Percentiles rank a stretch among this genome's conserved stretches.
These are phyloP conservation scores for Neodiprion fabricii DNA, from an alignment of 1,140 invertebrate genomes.

Conservation along the genomic window DNA sequence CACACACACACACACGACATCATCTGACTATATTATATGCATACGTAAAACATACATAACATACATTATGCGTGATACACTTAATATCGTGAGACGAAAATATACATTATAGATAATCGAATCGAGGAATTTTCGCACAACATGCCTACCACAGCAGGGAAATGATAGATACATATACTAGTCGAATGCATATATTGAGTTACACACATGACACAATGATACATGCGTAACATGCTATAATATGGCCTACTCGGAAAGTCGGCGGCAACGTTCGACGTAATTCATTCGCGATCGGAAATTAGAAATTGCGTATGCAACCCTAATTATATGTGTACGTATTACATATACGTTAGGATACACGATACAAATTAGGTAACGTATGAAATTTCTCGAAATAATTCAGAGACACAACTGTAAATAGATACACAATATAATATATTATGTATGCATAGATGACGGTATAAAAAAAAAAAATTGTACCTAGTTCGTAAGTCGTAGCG, in stretches of 20 bases:
- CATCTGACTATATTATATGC: neutral
- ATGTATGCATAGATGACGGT: conserved; percentile 25
- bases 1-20: no score
- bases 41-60: neutral
- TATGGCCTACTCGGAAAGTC: neutral
- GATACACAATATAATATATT: conserved; percentile 26
- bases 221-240: neutral
- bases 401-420: conserved; percentile 46
- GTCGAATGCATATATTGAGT: neutral
- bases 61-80: neutral
- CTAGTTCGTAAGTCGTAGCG: conserved; percentile 20
- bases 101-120: neutral
- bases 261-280: neutral
- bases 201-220: neutral
- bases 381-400: conserved; percentile 33
- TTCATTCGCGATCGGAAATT: neutral
- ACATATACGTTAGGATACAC: conserved; percentile 28
- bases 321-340: conserved; percentile 54
- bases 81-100: neutral
- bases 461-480: conserved; percentile 17
- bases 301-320: conserved; percentile 50
- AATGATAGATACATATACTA: neutral
- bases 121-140: neutral
- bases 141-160: no score
- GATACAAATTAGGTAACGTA: conserved; percentile 26